A percentile compares a stretch with the other conserved stretches of the same genome.
Evolutionary conservation across 2,797 vertebrate genomes (phyloP).

Genomic region (Gymnothorax reevesii): DNA sequence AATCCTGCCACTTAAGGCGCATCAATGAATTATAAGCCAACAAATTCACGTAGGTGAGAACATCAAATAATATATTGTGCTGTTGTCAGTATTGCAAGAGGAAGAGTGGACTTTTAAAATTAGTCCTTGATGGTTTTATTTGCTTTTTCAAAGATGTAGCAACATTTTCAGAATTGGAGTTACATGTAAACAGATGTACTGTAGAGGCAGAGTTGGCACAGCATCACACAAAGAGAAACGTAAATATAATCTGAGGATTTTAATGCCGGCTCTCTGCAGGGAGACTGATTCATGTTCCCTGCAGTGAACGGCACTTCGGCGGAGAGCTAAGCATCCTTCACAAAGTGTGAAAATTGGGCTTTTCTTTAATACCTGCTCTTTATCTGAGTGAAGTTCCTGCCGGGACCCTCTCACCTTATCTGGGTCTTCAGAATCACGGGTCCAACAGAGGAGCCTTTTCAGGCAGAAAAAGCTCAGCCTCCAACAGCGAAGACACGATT

Average conservation of each 20-base stretch:
- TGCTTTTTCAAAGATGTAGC: too few species aligned
- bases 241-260: constrained; percentile 4
- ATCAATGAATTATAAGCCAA: too few species aligned
- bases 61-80: too few species aligned
- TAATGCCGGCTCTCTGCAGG: neutral
- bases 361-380: neutral
- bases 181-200: constrained; percentile 6
- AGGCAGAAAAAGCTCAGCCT: neutral
- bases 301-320: neutral
- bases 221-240: constrained; percentile 10
- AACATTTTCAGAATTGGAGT: too few species aligned
- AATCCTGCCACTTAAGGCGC: too few species aligned
- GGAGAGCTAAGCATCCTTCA: neutral
- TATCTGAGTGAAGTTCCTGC: neutral
- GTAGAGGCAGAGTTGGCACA: neutral
- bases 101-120: too few species aligned
- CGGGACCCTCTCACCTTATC: neutral
- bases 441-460: neutral
- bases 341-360: constrained; percentile 5
- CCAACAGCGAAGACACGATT: neutral
- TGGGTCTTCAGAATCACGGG: neutral
- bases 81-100: too few species aligned
- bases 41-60: too few species aligned
- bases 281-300: constrained; percentile 1
- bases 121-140: too few species aligned